Percentiles rank a stretch among this genome's conserved stretches.
Evolutionary conservation across 1,140 invertebrate genomes (phyloP).

Genomic region (Drosophila tropicalis): DNA sequence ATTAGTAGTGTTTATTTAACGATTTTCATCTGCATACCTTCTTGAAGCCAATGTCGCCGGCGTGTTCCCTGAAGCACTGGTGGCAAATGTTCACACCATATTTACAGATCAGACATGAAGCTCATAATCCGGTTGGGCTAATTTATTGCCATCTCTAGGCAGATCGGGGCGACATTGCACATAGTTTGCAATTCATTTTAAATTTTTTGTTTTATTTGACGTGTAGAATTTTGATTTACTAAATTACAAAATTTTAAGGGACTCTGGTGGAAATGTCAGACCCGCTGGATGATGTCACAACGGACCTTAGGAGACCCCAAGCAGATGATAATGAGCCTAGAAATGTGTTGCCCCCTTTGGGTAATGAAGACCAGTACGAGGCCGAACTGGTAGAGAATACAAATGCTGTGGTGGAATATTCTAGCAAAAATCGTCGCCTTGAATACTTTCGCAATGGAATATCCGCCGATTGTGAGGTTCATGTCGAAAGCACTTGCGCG

Average conservation of each 20-base stretch:
- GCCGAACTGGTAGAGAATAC: not conserved
- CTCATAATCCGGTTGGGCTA: slow-evolving; percentile 54
- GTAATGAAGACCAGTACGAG: not conserved
- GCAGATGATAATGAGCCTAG: not conserved
- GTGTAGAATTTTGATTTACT: slow-evolving; percentile 23
- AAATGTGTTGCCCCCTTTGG: too few relatives aligned
- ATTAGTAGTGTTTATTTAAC: too few relatives aligned
- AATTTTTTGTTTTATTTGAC: slow-evolving; percentile 33
- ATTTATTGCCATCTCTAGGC: slow-evolving; percentile 38
- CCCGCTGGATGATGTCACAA: not conserved
- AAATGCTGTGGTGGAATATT: not conserved
- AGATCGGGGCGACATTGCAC: slow-evolving; percentile 58
- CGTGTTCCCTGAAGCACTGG: too few relatives aligned
- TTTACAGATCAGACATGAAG: slow-evolving; percentile 51
- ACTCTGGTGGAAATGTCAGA: slow-evolving; percentile 30
- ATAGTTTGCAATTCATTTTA: slow-evolving; percentile 58
- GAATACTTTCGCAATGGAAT: slow-evolving; percentile 48
- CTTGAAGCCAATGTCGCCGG: too few relatives aligned
- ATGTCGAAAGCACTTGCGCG: slow-evolving; percentile 22
- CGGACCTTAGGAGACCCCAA: too few relatives aligned
- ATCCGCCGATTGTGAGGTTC: slow-evolving; percentile 54
- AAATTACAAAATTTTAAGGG: slow-evolving; percentile 14
- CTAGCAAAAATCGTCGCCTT: slow-evolving; percentile 35
- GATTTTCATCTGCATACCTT: too few relatives aligned
- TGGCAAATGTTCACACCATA: too few relatives aligned